Evolutionary conservation across 2,888 invertebrate species (phyloP), one percentile per base, ranked within the genome.

Genomic region (Tachina lurida): DNA sequence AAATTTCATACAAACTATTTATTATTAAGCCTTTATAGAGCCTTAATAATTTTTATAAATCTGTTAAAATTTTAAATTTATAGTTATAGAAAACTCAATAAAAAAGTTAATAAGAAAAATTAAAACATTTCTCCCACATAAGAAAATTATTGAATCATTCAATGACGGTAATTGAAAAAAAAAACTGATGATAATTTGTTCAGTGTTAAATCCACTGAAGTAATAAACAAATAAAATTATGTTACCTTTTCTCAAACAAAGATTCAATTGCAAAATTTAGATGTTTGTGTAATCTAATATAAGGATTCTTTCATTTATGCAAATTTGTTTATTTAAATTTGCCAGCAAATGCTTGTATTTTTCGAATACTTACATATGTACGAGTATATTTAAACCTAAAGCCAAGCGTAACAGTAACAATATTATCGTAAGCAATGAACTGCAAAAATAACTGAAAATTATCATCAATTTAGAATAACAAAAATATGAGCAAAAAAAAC

Each of bases 381-480:
- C 19, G 31, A 15, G 22, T 19, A 52, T 47, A 56, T 65, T 17
- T n/a, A 19, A 39, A 45, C 47, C 12, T 17, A 17, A 58, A 45
- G 45, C 15, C 62, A 63, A 22, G 45, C 41, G 39, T 15, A 56
- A 54, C 5, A 22, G 43, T 65, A 54, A 52, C 62, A 19, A n/a
- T 12, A 49, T 74, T 41, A 71, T 49, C 65, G 39, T 9, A 78
- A 74, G 74, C 70, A 84, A 74, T 84, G 74, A 84, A 79, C 54
- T 79, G 78, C 13, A 62, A 84, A 79, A 84, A 84, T 74, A 84
- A 84, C 73, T 84, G 67, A 52, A 84, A 84, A 78, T 79, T 84
- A 63, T 63, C 52, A 74, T 63, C 84, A 84, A 79, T 79, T 78
- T 74, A 43, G 3, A 49, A 54, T 52, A 49, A 75, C 2, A 58